Conservation (phyloP, 1,140 invertebrate genomes). For the Rhopalosiphum maidis region DNA sequence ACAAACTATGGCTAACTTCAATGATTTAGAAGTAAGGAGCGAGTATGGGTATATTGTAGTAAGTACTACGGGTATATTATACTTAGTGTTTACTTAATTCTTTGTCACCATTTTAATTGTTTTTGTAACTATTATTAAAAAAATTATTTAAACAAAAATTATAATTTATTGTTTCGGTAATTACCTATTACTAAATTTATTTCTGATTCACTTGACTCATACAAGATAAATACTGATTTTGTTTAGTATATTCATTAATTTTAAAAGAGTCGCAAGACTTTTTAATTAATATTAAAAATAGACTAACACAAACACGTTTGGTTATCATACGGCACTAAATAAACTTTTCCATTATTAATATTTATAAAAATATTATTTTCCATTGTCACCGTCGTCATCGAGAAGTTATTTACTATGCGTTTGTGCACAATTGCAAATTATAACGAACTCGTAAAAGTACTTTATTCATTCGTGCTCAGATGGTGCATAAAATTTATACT, state of each 20-base stretch:
- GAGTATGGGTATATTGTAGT: too few relatives aligned
- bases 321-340: not conserved
- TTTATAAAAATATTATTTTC: not conserved
- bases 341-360: conserved; percentile 4
- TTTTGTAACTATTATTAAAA: not conserved
- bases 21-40: too few relatives aligned
- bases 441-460: not conserved
- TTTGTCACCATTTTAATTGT: not conserved
- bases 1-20: too few relatives aligned
- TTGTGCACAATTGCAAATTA: not conserved
- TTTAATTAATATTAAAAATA: conserved; percentile 13
- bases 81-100: too few relatives aligned
- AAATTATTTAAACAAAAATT: not conserved
- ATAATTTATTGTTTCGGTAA: not conserved
- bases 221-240: not conserved
- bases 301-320: not conserved
- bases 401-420: too few relatives aligned
- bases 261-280: not conserved
- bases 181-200: not conserved
- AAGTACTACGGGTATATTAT: too few relatives aligned
- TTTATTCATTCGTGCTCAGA: not conserved
- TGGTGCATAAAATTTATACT: not conserved
- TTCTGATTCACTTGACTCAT: not conserved
- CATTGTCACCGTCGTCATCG: not conserved
- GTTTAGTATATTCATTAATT: not conserved